Evolutionary conservation across 1,140 invertebrate species (phyloP), one percentile per base, ranked within the genome.

Genomic region (Zophobas morio): DNA sequence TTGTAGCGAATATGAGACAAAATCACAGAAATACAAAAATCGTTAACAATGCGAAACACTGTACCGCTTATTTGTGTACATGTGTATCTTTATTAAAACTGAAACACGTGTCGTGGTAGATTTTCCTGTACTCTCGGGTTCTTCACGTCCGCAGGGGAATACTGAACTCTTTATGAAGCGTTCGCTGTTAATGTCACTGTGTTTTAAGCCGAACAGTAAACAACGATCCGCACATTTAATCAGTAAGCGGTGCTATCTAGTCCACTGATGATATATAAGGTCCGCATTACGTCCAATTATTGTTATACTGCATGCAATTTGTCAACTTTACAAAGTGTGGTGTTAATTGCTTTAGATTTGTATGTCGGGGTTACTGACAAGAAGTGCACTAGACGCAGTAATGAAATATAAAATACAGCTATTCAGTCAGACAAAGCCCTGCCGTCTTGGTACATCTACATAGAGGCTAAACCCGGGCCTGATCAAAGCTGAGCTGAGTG

Each of bases 71-170:
- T 20, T 20, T 20, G 20, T 20, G 20, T 20, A 20, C 20, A 20
- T 20, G 20, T 20, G 20, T 20, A 20, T 20, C 20, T 20, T 20
- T 20, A 20, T 20, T 39, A 33, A 73, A 37, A 6, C 20, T 36
- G 71, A n/a, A 37, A 54, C 51, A 54, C 71, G 71, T 73, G 71
- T 51, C n/a, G 71, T 73, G 49, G 71, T 54, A 49, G 71, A 35
- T 33, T 42, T 34, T 73, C 5, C 2, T 33, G 8, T 57, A 20
- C 54, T 57, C 54, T 57, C 54, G 35, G 54, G 4, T 8, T 8
- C 5, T 2, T n/a, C 4, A 57, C 20, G 37, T 8, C 60, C n/a
- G 37, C 3, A 66, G 60, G 60, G 60, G 3, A 20, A 20, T 20
- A 2, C 4, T 2, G 20, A 51, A 51, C 49, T 51, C 49, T 51